Evolutionary conservation across 2,113 vertebrate genomes (phyloP).

Genomic region (Cervus canadensis): DNA sequence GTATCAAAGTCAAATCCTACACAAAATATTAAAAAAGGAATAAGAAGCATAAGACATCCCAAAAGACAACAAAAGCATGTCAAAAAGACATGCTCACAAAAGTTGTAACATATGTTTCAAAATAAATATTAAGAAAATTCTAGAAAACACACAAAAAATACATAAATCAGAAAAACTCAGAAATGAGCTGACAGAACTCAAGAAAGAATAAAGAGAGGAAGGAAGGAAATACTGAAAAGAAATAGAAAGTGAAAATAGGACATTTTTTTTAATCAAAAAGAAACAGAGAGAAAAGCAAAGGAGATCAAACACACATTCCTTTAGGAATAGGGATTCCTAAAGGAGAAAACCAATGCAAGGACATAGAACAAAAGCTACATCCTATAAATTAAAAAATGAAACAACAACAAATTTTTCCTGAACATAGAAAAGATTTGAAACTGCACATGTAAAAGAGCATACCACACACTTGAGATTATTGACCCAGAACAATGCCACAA

Average conservation of each 20-base stretch:
- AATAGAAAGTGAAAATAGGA: conserved; percentile 1
- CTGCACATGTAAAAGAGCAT: not conserved
- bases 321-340: not conserved
- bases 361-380: not conserved
- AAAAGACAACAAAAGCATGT: not conserved
- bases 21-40: conserved; percentile 22
- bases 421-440: conserved; percentile 9
- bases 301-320: not conserved
- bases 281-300: not conserved
- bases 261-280: not conserved
- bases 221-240: not conserved
- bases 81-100: not conserved
- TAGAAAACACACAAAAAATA: not conserved
- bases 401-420: not conserved
- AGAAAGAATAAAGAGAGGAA: not conserved
- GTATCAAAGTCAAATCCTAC: conserved; percentile 24
- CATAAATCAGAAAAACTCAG: not conserved
- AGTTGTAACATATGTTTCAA: not conserved
- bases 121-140: not conserved
- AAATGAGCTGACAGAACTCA: not conserved
- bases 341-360: not conserved
- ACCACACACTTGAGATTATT: not conserved
- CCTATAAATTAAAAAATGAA: not conserved
- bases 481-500: not conserved
- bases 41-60: not conserved